Base-by-base conservation (phyloP, 2,888 invertebrate species). In the Brachyopa scutellaris region DNA sequence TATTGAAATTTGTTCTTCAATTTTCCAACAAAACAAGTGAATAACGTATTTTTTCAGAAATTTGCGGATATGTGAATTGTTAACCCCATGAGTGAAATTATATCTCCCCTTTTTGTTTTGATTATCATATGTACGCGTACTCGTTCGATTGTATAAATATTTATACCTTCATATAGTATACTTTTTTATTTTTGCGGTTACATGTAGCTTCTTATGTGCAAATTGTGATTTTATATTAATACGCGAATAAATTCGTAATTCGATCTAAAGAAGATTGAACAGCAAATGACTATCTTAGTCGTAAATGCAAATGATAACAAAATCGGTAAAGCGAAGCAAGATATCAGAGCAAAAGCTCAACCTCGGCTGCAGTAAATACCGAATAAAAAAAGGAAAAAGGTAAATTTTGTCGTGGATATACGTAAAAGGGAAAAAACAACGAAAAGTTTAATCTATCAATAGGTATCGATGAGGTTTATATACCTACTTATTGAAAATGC, bases 181-280 rank as follows among this genome's bases (percentile, higher is more conserved):
- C n/a, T 38, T 8, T 70, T 17, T 19, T 31, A 40, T 53, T 79
- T 61, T 15, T 79, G 74, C 42, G 74, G 73, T 73, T 53, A 9
- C 55, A 40, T 38, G 23, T 49, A 49, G 47, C 15, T 49, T 69
- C 21, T 31, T 33, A 17, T 47, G 33, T 57, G 40, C 31, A 33
- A 40, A 66, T 19, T 64, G 49, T 64, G 47, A 74, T 51, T 57
- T 55, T 38, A 76, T 38, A 69, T 29, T 31, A 42, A 33, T 15
- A 47, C 11, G n/a, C n/a, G n/a, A n/a, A n/a, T n/a, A n/a, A n/a
- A n/a, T n/a, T n/a, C n/a, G n/a, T n/a, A n/a, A n/a, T n/a, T n/a
- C n/a, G n/a, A n/a, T n/a, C n/a, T n/a, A n/a, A n/a, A n/a, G n/a
- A n/a, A n/a, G n/a, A n/a, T n/a, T n/a, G n/a, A n/a, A n/a, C n/a